phyloP scores from a whole-genome alignment of 2,888 invertebrate species.

The Sepioteuthis lessoniana region DNA sequence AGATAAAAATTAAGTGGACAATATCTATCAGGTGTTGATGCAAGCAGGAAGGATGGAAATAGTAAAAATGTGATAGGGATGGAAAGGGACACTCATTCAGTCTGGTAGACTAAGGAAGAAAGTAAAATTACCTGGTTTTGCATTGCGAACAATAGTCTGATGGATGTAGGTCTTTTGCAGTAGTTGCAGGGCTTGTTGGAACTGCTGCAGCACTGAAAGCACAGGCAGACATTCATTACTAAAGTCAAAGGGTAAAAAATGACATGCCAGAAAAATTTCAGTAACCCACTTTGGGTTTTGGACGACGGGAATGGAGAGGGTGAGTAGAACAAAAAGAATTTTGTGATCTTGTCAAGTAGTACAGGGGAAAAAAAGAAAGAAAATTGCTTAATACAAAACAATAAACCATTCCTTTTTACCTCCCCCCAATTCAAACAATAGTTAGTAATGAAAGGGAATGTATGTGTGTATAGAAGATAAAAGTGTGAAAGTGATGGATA shows the following conservation, averaged over 20 bases:
- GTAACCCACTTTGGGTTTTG: background rate
- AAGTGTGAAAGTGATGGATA: background rate
- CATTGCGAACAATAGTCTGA: conserved; percentile 61
- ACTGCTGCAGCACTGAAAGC: conserved; percentile 64
- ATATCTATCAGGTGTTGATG: background rate
- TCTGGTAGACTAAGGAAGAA: background rate
- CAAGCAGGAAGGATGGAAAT: background rate
- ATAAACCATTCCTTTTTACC: background rate
- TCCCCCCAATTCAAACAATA: background rate
- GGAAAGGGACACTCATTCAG: background rate
- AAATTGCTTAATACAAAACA: background rate
- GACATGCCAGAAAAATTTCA: background rate
- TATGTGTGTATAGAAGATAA: background rate
- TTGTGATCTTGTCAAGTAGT: background rate
- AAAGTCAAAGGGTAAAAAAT: background rate
- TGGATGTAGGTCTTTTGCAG: conserved; percentile 66
- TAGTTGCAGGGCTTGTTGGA: conserved; percentile 63
- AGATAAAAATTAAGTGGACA: too few species aligned
- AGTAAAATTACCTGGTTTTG: conserved; percentile 64
- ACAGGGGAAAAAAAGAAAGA: background rate
- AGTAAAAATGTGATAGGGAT: background rate
- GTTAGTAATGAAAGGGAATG: background rate
- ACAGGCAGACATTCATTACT: conserved; percentile 34
- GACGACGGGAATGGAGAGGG: background rate
- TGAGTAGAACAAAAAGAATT: background rate